Base-by-base conservation (phyloP, 2,797 vertebrate genomes). In the Gadopsis bispinosus region DNA sequence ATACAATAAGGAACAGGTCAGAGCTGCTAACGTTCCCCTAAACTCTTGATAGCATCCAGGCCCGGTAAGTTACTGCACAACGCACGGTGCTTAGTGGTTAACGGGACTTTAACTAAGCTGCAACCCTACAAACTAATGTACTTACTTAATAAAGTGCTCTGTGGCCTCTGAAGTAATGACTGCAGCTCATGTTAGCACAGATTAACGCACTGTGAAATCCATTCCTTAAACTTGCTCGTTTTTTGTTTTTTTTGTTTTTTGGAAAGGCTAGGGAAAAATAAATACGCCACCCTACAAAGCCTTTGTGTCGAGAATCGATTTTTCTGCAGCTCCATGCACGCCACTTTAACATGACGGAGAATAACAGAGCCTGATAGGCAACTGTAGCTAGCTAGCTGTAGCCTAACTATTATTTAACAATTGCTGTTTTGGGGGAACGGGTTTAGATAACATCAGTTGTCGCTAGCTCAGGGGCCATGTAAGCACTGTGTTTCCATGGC, bases 401-500 rank as follows among this genome's bases (percentile, higher is more conserved):
- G 26, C 65, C 64, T 22, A 65, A 10, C 37, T 41, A 16, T 33
- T 41, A 39, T 4, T 60, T 20, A 39, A 54, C 16, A 41, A 22
- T 61, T 1, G 1, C 47, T 26, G 37, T 29, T 56, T 51, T 41
- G 4, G 22, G n/a, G 33, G 39, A 16, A 53, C 9, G 29, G 19
- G 47, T 41, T 68, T 9, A 47, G 22, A 5, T 1, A 62, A 22
- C 5, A 29, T 33, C 43, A 29, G 5, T 10, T n/a, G 41, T 5
- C 1, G 12, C 5, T 47, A 72, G 16, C 31, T 62, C 29, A 26
- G 8, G 16, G 16, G n/a, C 16, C 35, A 60, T 48, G 47, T 58
- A 31, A 69, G 59, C 59, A 35, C 12, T 60, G 51, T 16, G 51
- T 73, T 67, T 78, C 62, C 53, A 72, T 75, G 33, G 47, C 59